Conservation (phyloP, 2,797 vertebrate genomes). For the Perodicticus potto region DNA sequence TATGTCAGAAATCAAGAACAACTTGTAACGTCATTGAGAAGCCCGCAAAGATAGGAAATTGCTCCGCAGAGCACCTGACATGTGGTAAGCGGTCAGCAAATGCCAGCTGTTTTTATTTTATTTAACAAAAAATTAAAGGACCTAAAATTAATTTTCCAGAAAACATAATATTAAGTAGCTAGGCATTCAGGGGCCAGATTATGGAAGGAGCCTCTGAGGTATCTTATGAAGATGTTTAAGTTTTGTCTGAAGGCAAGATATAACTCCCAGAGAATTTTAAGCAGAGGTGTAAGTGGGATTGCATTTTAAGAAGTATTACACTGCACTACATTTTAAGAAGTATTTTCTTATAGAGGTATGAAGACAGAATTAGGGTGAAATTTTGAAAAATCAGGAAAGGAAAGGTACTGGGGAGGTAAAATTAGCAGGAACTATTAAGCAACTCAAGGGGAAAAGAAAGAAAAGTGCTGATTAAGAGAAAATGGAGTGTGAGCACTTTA, state of each 20-base stretch:
- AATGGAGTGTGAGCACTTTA: not conserved
- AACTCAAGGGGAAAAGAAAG: not conserved
- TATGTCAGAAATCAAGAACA: not conserved
- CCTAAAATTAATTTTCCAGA: slow-evolving; percentile 32
- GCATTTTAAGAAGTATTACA: not conserved
- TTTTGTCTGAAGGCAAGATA: not conserved
- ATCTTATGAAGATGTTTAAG: not conserved
- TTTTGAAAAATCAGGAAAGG: not conserved
- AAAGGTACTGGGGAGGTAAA: slow-evolving; percentile 35
- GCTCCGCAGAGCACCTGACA: not conserved
- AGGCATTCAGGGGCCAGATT: not conserved
- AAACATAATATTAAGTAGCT: slow-evolving; percentile 29
- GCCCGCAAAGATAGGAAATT: not conserved
- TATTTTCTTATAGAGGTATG: not conserved
- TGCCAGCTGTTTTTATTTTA: slow-evolving; percentile 44
- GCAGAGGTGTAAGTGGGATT: not conserved
- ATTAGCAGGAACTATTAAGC: not conserved
- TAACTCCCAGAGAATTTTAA: slow-evolving; percentile 45
- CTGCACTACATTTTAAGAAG: not conserved
- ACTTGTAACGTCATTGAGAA: not conserved
- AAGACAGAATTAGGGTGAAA: not conserved
- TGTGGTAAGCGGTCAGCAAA: not conserved
- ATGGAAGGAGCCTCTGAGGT: not conserved
- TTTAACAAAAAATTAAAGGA: slow-evolving; percentile 18
- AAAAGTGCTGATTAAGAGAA: not conserved